Percentiles rank a stretch among this genome's conserved stretches.
phyloP scores from a whole-genome alignment of 2,797 vertebrate species.

The Etheostoma perlongum region DNA sequence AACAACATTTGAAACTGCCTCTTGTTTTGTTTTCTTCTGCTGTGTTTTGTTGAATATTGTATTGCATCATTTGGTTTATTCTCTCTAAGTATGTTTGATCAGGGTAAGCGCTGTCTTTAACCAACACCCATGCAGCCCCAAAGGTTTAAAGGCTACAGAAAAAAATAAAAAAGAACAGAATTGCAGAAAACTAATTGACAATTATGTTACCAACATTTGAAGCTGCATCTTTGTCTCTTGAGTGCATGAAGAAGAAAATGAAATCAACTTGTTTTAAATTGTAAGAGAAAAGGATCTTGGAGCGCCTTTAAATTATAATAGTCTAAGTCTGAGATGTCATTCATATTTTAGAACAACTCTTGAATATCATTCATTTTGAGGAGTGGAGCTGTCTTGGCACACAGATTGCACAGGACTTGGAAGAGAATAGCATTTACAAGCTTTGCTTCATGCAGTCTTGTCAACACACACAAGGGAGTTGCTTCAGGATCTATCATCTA shows the following conservation, averaged over 20 bases:
- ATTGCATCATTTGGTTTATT: background rate
- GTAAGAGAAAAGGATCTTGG: conserved; percentile 30
- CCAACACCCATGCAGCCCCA: background rate
- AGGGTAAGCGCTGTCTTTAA: background rate
- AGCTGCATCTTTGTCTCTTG: conserved; percentile 18
- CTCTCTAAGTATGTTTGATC: background rate
- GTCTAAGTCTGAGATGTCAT: conserved; percentile 56
- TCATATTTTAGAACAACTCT: conserved; percentile 55
- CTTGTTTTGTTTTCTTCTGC: background rate
- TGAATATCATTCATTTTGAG: conserved; percentile 50
- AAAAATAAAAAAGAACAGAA: background rate
- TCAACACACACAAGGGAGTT: conserved; percentile 42
- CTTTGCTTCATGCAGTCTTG: conserved; percentile 32
- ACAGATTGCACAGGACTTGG: conserved; percentile 30
- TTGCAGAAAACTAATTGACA: background rate
- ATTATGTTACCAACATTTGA: conserved; percentile 16
- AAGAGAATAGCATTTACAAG: conserved; percentile 41
- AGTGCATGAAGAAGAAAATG: conserved; percentile 39
- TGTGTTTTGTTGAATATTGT: background rate
- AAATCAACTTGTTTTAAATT: conserved; percentile 42
- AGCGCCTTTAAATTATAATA: conserved; percentile 54
- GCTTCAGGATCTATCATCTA: conserved; percentile 57
- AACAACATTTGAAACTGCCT: conserved; percentile 14
- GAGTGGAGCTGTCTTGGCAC: conserved; percentile 23
- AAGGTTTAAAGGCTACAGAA: conserved; percentile 3